phyloP scores from a whole-genome alignment of 1,140 invertebrate genomes.

The Neodiprion fabricii region DNA sequence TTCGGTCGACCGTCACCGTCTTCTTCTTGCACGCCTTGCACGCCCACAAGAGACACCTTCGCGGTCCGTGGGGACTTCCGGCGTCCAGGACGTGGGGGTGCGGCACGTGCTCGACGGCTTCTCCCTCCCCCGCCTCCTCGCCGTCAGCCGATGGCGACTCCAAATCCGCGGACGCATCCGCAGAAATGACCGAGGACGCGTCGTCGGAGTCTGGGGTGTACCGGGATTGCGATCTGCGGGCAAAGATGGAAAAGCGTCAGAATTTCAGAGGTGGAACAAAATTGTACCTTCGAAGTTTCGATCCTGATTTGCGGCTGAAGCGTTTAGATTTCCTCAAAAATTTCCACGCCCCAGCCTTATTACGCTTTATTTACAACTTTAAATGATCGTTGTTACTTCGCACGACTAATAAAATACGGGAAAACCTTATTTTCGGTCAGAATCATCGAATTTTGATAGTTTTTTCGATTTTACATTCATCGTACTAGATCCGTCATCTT shows the following conservation, averaged over 20 bases:
- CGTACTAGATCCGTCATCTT: no score
- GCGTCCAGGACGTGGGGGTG: conserved; percentile 52
- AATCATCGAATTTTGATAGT: no score
- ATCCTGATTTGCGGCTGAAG: no score
- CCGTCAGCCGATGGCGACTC: conserved; percentile 51
- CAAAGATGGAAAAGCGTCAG: conserved; percentile 1
- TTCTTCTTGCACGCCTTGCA: conserved; percentile 97
- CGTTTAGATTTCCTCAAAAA: no score
- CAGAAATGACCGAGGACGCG: conserved; percentile 51
- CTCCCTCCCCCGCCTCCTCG: conserved; percentile 46
- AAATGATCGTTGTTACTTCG: no score
- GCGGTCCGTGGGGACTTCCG: conserved; percentile 56
- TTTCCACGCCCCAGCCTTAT: no score
- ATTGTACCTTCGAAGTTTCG: no score
- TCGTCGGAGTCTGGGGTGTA: conserved; percentile 55
- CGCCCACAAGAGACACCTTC: conserved; percentile 91
- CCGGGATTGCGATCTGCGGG: conserved; percentile 42
- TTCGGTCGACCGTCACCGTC: conserved; percentile 90
- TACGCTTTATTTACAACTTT: no score
- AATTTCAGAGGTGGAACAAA: no score
- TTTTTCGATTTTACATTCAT: no score
- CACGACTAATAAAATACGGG: no score
- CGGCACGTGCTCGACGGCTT: conserved; percentile 52
- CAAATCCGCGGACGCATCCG: conserved; percentile 52
- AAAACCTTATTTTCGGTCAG: no score